Evolutionary conservation across 2,797 vertebrate genomes (phyloP), one percentile per base, ranked within the genome.

Genomic region (Astyanax mexicanus): DNA sequence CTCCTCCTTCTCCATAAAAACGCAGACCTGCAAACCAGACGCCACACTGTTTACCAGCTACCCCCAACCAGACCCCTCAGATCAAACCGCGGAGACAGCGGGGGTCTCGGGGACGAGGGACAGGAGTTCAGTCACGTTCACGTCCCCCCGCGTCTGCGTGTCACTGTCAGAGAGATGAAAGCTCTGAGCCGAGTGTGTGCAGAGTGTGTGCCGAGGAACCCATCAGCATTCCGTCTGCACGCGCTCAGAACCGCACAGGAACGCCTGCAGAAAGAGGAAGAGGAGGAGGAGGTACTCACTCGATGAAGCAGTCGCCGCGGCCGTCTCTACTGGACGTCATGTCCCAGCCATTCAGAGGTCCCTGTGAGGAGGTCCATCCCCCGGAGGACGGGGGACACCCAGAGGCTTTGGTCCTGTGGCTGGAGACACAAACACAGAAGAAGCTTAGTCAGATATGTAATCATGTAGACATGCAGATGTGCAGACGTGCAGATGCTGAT

Each of bases 331-430:
- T 97, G 89, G 94, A 89, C 81, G 91, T 95, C 95, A 97, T 96
- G 93, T 99, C 98, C 98, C 97, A 99, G 92, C 96, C 96, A 94
- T 98, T 97, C 86, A 94, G 94, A 85, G 95, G 93, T 76, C 94
- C 95, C 92, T 97, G 97, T 76, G 95, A 92, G 85, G 94, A 87
- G 75, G 89, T 93, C 96, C 97, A 98, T 91, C 95, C 95, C 87
- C 95, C 96, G 55, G 96, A 91, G 80, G 95, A 93, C 81, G 96
- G 94, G 13, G 95, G 94, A 95, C 96, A 98, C 89, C 95, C 95
- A 19, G 96, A 94, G 83, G 96, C 92, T 91, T 98, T 98, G 84
- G 93, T 96, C 90, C 95, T 97, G 93, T 98, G 96, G 93, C 98
- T 99, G 86, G 10, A 64, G 21, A 66, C 70, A 44, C 62, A 52